Percentiles rank a stretch among this genome's conserved stretches.
Conservation (phyloP, 2,113 vertebrate species). For the Oncorhynchus clarkii region DNA sequence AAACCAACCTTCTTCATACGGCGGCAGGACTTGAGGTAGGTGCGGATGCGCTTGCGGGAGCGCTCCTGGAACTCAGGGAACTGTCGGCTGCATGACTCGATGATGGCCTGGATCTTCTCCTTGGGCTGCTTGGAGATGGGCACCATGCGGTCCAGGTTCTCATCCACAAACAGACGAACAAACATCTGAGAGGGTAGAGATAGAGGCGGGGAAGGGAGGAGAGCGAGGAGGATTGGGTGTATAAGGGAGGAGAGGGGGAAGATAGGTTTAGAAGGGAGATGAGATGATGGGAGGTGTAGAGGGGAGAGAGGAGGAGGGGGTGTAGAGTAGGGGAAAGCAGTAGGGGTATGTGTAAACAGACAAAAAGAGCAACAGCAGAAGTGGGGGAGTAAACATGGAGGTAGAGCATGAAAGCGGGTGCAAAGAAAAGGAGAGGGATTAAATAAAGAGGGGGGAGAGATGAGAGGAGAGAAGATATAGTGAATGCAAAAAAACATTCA, state of each 20-base stretch:
- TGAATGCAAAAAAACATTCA: too few species aligned
- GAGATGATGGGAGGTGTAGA: too few species aligned
- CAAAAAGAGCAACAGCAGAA: too few species aligned
- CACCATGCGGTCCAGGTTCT: constrained; percentile 99
- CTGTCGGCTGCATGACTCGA: constrained; percentile 96
- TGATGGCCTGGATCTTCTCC: constrained; percentile 99
- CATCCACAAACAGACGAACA: constrained; percentile 97
- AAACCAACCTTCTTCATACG: constrained; percentile 98
- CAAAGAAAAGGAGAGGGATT: too few species aligned
- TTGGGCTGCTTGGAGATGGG: constrained; percentile 99
- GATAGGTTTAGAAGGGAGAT: neutral
- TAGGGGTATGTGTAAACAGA: too few species aligned
- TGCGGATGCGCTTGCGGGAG: constrained; percentile 97
- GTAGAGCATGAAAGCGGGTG: too few species aligned
- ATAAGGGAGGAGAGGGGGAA: neutral
- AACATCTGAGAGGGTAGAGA: constrained; percentile 83
- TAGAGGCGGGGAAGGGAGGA: constrained; percentile 15
- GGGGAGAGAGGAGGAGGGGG: too few species aligned
- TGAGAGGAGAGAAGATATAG: too few species aligned
- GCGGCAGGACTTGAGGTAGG: constrained; percentile 99
- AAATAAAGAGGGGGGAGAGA: too few species aligned
- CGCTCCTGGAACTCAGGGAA: constrained; percentile 98
- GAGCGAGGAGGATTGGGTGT: constrained; percentile 26
- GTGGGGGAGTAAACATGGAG: too few species aligned
- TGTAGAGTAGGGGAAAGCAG: too few species aligned